Evolutionary conservation across 2,797 vertebrate species (phyloP).

Genomic region (Enoplosus armatus): DNA sequence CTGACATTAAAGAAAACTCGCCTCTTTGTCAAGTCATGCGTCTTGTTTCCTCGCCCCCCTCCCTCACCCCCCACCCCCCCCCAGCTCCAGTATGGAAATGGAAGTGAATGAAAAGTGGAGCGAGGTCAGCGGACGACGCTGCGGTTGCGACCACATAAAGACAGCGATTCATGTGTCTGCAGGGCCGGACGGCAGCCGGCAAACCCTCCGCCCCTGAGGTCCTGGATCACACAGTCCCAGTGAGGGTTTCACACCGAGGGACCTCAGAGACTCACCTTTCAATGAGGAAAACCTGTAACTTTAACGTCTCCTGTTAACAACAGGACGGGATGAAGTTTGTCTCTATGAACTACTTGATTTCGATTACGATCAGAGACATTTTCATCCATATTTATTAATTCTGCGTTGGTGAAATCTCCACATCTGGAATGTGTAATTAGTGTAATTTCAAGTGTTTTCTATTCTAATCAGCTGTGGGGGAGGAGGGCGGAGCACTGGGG

Average conservation of each 20-base stretch:
- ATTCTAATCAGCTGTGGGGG: background rate
- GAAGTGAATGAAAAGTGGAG: slow-evolving; percentile 50
- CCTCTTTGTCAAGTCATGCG: slow-evolving; percentile 67
- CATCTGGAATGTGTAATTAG: background rate
- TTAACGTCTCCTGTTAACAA: too few species aligned
- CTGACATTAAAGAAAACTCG: slow-evolving; percentile 75
- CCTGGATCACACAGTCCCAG: background rate
- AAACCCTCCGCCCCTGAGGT: slow-evolving; percentile 27
- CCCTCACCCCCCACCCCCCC: slow-evolving; percentile 34
- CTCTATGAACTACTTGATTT: too few species aligned
- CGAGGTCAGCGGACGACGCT: slow-evolving; percentile 54
- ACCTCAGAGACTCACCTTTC: background rate
- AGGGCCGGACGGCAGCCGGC: slow-evolving; percentile 30
- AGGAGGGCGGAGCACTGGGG: background rate
- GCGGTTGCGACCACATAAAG: slow-evolving; percentile 57
- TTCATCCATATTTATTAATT: background rate
- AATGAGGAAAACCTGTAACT: background rate
- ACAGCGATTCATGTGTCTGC: slow-evolving; percentile 55
- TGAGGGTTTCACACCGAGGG: background rate
- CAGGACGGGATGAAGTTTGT: background rate
- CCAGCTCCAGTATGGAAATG: slow-evolving; percentile 35
- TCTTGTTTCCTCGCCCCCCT: slow-evolving; percentile 21
- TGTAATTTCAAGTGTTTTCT: background rate
- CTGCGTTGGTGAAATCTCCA: background rate
- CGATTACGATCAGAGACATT: background rate